Evolutionary conservation across 2,888 invertebrate genomes (phyloP).

Genomic region (Oegoconia quadripuncta): DNA sequence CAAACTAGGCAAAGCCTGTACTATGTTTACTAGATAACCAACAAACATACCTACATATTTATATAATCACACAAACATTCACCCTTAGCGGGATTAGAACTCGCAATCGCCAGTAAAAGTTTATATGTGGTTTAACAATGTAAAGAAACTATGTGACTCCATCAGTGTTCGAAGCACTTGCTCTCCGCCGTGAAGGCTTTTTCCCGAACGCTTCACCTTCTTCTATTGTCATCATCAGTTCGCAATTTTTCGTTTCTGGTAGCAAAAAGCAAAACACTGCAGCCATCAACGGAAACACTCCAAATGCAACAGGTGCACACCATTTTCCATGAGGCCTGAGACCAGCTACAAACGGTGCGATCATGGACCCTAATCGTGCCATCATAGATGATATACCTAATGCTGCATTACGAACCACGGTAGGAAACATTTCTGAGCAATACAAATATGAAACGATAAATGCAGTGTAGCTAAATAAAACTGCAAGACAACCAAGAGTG

Average conservation of each 20-base stretch:
- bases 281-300: slow-evolving; percentile 81
- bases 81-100: too few species aligned
- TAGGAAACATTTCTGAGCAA: slow-evolving; percentile 92
- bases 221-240: slow-evolving; percentile 86
- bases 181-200: slow-evolving; percentile 10
- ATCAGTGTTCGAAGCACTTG: neutral
- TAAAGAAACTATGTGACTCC: slow-evolving; percentile 3
- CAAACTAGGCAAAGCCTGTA: too few species aligned
- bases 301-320: slow-evolving; percentile 86
- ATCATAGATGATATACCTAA: slow-evolving; percentile 91
- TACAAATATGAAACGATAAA: slow-evolving; percentile 91
- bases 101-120: too few species aligned
- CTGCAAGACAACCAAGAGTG: slow-evolving; percentile 83
- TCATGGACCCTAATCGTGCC: slow-evolving; percentile 90
- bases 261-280: slow-evolving; percentile 81
- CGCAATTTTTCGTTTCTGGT: slow-evolving; percentile 88
- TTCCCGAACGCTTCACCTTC: slow-evolving; percentile 82
- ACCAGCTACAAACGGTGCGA: slow-evolving; percentile 88
- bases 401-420: slow-evolving; percentile 90
- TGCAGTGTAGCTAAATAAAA: slow-evolving; percentile 87
- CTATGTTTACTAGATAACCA: too few species aligned
- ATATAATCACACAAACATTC: too few species aligned
- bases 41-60: too few species aligned
- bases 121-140: neutral
- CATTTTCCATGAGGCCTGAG: slow-evolving; percentile 75